Evolutionary conservation across 2,888 invertebrate genomes (phyloP), one percentile per base, ranked within the genome.

Genomic region (Creontiades dilutus): DNA sequence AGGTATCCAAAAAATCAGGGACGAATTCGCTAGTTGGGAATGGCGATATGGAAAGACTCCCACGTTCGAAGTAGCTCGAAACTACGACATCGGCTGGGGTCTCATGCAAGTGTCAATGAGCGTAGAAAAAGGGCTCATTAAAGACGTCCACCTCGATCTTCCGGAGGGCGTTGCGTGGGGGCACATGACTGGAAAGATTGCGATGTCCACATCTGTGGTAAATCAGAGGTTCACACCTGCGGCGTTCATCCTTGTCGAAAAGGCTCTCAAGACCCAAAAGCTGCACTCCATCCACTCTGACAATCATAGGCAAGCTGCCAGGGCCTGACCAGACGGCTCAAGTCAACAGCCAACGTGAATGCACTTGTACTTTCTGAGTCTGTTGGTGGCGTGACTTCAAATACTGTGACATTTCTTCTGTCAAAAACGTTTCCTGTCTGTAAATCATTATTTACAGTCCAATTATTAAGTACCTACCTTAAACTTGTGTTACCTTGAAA

Each of bases 21-120:
- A 95, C 61, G 95, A 96, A 91, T 95, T 97, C 86, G 93, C 94
- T 91, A 96, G 96, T 46, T 98, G 98, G 97, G 96, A 97, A 90
- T 98, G 98, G 98, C 95, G 96, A 91, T 97, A 95, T 93, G 98
- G 98, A 0, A 96, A 95, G 93, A 97, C 98, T 0, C 99, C 98
- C 0, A 95, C 95, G 91, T 98, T 98, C 93, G 95, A 95, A 0
- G 96, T 97, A 23, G 95, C 95, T 90, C 95, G 95, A 13, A 85
- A 82, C 23, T 87, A 90, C 81, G 90, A 89, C 57, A 90, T 91
- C 75, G 90, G 90, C 55, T 82, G 87, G 52, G 78, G 92, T 93
- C 93, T 91, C 3, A 91, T 91, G 91, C 95, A 95, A 91, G 93
- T 96, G 16, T 94, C n/a, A 91, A 92, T 91, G 95, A 95, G 91